phyloP scores from a whole-genome alignment of 2,113 vertebrate species.

The Mungos mungo region DNA sequence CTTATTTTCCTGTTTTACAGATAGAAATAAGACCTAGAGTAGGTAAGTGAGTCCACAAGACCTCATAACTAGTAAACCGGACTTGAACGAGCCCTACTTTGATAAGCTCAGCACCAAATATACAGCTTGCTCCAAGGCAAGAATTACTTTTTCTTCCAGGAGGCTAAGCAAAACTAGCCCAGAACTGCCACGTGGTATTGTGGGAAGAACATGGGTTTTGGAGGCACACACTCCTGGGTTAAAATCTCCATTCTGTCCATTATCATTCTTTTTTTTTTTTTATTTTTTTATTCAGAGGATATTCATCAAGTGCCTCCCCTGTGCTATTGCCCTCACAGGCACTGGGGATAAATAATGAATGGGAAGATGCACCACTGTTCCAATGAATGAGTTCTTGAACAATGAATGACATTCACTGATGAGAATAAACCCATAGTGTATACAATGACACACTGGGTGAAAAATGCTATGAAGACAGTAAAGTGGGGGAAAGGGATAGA shows the following conservation, averaged over 20 bases:
- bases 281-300: background rate
- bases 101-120: background rate
- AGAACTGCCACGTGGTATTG: background rate
- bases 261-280: background rate
- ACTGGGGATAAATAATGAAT: background rate
- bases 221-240: background rate
- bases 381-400: background rate
- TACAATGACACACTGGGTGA: background rate
- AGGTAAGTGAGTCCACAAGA: background rate
- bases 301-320: fast-evolving
- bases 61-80: background rate
- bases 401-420: background rate
- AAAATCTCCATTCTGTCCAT: background rate
- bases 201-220: background rate
- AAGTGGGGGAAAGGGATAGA: background rate
- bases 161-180: background rate
- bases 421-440: background rate
- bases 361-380: background rate
- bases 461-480: background rate
- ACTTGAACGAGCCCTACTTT: background rate
- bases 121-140: background rate
- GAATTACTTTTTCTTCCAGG: background rate
- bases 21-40: background rate
- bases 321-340: fast-evolving
- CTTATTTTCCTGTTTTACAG: background rate